phyloP scores from a whole-genome alignment of 2,888 invertebrate genomes.

The Abscondita cerata region DNA sequence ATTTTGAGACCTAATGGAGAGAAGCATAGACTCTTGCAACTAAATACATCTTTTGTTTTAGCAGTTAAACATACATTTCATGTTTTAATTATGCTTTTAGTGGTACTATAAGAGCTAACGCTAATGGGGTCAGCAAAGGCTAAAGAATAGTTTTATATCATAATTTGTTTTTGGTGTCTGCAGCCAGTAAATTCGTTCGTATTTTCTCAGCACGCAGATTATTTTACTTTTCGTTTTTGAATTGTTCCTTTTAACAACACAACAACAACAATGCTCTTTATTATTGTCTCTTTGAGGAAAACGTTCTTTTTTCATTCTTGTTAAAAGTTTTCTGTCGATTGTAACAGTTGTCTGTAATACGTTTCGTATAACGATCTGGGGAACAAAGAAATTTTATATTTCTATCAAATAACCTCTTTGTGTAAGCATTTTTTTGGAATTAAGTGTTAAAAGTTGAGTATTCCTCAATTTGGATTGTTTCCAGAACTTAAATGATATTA shows the following conservation, averaged over 20 bases:
- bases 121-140: conserved; percentile 49
- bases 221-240: conserved; percentile 29
- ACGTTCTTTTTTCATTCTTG: conserved; percentile 18
- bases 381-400: no score
- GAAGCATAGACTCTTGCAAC: conserved; percentile 36
- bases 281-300: conserved; percentile 25
- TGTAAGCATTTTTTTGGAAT: conserved; percentile 4
- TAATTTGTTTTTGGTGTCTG: conserved; percentile 45
- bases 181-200: conserved; percentile 34
- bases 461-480: neutral
- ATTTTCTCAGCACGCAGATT: conserved; percentile 29
- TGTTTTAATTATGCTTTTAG: conserved; percentile 57
- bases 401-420: conserved; percentile 1
- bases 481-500: conserved; percentile 5
- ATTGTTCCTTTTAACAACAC: conserved; percentile 21
- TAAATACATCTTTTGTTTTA: conserved; percentile 50
- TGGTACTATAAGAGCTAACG: conserved; percentile 45
- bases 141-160: conserved; percentile 47
- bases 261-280: conserved; percentile 22
- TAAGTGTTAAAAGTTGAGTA: neutral
- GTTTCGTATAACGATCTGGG: neutral
- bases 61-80: conserved; percentile 55
- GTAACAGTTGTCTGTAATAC: conserved; percentile 19
- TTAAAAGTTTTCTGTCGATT: conserved; percentile 17
- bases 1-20: conserved; percentile 24